Evolutionary conservation across 2,113 vertebrate species (phyloP), one percentile per base, ranked within the genome.

Genomic region (Chiloscyllium plagiosum): DNA sequence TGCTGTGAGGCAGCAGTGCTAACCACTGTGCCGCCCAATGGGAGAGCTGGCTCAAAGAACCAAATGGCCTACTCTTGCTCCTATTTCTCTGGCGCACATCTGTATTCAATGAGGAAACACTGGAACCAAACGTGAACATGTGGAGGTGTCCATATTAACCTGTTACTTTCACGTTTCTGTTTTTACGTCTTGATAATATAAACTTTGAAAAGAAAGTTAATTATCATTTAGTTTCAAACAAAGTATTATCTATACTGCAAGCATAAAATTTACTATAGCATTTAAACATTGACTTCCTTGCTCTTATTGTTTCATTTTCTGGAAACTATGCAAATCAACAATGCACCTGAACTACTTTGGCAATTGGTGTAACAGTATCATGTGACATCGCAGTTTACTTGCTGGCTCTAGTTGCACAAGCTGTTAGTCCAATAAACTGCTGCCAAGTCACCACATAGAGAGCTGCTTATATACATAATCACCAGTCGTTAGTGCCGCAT

Each of bases 341-440:
- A 50, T 95, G 15, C 42, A 72, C 68, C 94, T 42, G 37, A 15
- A 95, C 0, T 29, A 29, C 70, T 72, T 72, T 95, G 68, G 47
- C 6, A 52, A 95, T 29, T 72, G 47, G 68, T 95, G 94, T 69
- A 70, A 24, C 69, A 76, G 42, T 95, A 95, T 52, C 68, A 95
- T 50, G 69, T 95, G 94, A 95, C 94, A 47, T 70, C 37, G 26
- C 47, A 95, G 89, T 52, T 50, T 52, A 68, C 52, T 52, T 72
- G 68, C 13, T 72, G 69, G 69, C 94, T 72, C 24, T 12, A 33
- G 47, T 52, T 52, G 42, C 72, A 52, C 94, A 72, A 29, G 68
- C 47, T 17, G 26, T 72, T 72, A 52, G 94, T 95, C 94, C 94
- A 95, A 95, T 95, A 95, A 95, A 95, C 68, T 95, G 94, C 69